These are phyloP conservation scores for Sterna hirundo DNA, from an alignment of 2,113 vertebrate genomes.

Conservation along the genomic window DNA sequence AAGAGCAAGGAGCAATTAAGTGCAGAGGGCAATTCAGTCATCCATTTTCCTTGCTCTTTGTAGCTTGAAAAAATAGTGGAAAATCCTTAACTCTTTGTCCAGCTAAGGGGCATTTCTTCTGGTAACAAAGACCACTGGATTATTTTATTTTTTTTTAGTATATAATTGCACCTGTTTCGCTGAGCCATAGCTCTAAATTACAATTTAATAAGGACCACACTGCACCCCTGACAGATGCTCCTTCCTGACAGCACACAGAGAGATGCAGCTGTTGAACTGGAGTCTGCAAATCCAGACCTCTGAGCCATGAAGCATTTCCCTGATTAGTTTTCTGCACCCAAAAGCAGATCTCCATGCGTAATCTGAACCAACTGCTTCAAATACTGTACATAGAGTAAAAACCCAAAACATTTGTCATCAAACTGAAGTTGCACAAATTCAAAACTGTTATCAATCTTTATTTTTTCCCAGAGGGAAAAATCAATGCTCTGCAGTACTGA, in stretches of 20 bases:
- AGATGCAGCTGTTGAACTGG: conserved; percentile 14
- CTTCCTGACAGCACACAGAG: conserved; percentile 1
- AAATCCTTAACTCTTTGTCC: neutral
- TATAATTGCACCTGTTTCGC: neutral
- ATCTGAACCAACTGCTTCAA: neutral
- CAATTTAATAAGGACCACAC: conserved; percentile 8
- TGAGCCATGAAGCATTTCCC: conserved; percentile 7
- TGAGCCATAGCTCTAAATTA: neutral
- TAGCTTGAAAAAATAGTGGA: neutral
- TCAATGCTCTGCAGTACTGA: neutral
- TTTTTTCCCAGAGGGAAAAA: neutral
- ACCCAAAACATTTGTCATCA: neutral
- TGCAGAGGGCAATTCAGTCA: neutral
- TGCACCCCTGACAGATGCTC: conserved; percentile 4
- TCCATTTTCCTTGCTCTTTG: neutral
- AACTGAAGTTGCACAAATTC: neutral
- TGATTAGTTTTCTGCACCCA: conserved; percentile 6
- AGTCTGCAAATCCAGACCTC: conserved; percentile 26
- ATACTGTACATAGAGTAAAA: neutral
- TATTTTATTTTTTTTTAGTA: neutral
- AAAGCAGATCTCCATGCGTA: neutral
- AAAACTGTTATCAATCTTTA: neutral
- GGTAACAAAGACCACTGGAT: neutral
- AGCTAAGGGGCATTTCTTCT: neutral
- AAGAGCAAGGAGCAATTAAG: neutral